Percentiles rank a stretch among this genome's conserved stretches.
Conservation (phyloP, 1,140 invertebrate genomes). For the Neuroterus valhalla region DNA sequence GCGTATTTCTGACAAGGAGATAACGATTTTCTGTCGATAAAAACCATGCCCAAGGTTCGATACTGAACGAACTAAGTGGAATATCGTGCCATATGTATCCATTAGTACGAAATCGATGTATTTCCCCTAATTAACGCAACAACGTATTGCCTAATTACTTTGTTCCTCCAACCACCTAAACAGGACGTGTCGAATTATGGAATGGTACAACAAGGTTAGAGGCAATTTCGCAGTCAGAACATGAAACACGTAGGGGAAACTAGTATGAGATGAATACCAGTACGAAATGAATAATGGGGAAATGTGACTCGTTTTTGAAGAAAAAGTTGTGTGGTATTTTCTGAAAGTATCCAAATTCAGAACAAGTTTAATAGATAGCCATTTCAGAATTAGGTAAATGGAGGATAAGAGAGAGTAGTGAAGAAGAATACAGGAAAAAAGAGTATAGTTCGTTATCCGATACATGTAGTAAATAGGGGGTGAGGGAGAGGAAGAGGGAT, state of each 20-base stretch:
- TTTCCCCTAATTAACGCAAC: constrained; percentile 58
- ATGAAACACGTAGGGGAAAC: too few relatives aligned
- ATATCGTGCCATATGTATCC: constrained; percentile 36
- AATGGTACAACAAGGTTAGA: not conserved
- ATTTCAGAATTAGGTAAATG: too few relatives aligned
- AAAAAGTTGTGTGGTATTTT: too few relatives aligned
- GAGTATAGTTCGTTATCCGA: too few relatives aligned
- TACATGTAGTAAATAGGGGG: too few relatives aligned
- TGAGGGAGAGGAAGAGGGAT: too few relatives aligned
- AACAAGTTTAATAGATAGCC: too few relatives aligned
- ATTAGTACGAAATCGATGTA: constrained; percentile 50
- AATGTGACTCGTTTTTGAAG: too few relatives aligned
- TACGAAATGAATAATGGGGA: not conserved
- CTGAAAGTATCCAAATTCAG: too few relatives aligned
- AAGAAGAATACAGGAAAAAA: too few relatives aligned
- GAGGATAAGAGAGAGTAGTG: too few relatives aligned
- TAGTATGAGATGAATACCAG: too few relatives aligned
- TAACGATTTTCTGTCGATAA: constrained; percentile 67
- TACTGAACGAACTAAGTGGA: constrained; percentile 39
- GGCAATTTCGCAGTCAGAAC: not conserved
- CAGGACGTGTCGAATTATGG: constrained; percentile 47
- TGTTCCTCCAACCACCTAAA: constrained; percentile 41
- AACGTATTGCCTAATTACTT: constrained; percentile 48
- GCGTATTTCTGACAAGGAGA: constrained; percentile 43
- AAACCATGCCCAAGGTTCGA: constrained; percentile 36